Conservation (phyloP, 2,888 invertebrate species). For the Papilio protenor region DNA sequence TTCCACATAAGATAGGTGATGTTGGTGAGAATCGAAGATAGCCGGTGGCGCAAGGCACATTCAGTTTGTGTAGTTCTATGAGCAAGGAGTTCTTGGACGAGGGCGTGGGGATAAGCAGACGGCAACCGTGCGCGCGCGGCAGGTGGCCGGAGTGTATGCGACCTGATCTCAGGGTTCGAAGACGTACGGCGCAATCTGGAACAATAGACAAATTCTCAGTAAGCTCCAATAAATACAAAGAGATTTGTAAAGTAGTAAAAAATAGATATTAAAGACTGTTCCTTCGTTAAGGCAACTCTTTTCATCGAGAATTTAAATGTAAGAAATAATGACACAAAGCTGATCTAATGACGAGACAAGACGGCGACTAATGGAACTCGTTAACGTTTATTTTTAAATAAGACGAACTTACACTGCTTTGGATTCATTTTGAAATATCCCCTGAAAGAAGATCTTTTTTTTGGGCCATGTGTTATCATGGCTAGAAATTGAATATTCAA, state of each 20-base stretch:
- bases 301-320: not conserved
- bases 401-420: not conserved
- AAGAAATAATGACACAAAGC: not conserved
- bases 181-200: slow-evolving; percentile 85
- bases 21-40: slow-evolving; percentile 85
- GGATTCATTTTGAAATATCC: not conserved
- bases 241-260: not conserved
- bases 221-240: not conserved
- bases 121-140: slow-evolving; percentile 81
- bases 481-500: too few species aligned
- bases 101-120: slow-evolving; percentile 80
- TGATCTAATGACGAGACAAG: not conserved
- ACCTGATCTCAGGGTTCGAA: slow-evolving; percentile 72
- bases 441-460: too few species aligned
- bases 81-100: slow-evolving; percentile 83
- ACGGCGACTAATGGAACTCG: not conserved
- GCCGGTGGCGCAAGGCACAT: slow-evolving; percentile 87
- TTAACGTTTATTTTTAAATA: not conserved
- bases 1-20: slow-evolving; percentile 85
- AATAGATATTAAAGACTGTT: not conserved
- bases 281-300: not conserved
- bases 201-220: slow-evolving; percentile 57
- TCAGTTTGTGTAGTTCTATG: slow-evolving; percentile 86
- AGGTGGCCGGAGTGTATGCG: slow-evolving; percentile 82
- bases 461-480: too few species aligned